These are phyloP conservation scores for Neopipo cinnamomea DNA, from an alignment of 2,113 vertebrate genomes.

Conservation along the genomic window DNA sequence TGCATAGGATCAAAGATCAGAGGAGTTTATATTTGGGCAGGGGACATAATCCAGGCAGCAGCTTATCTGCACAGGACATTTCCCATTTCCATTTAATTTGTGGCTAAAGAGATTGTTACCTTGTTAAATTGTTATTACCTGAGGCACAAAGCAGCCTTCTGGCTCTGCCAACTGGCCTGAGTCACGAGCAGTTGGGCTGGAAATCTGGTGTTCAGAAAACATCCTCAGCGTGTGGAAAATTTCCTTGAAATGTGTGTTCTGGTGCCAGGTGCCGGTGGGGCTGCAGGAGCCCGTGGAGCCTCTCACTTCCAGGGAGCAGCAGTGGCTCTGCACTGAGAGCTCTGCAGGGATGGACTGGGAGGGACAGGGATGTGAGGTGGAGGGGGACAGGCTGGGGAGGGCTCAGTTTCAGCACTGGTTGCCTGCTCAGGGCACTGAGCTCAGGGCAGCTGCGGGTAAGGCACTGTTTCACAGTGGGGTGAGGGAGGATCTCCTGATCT, in stretches of 20 bases:
- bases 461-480: background rate
- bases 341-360: background rate
- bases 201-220: conserved; percentile 48
- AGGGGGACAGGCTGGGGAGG: background rate
- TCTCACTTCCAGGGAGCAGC: background rate
- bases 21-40: conserved; percentile 43
- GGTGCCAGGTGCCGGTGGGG: background rate
- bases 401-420: background rate
- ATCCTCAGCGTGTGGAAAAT: conserved; percentile 17
- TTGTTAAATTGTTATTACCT: conserved; percentile 62
- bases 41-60: conserved; percentile 44
- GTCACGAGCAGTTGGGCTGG: conserved; percentile 5
- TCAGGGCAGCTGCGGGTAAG: fast-evolving
- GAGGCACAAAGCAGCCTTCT: conserved; percentile 55
- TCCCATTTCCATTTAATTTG: conserved; percentile 61
- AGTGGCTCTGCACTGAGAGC: background rate
- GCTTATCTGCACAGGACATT: conserved; percentile 64
- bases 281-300: background rate
- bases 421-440: background rate
- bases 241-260: conserved; percentile 43
- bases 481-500: background rate
- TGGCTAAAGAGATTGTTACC: conserved; percentile 63
- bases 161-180: conserved; percentile 61
- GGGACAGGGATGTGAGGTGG: background rate
- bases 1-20: conserved; percentile 45